A percentile compares a stretch with the other conserved stretches of the same genome.
phyloP scores from a whole-genome alignment of 2,113 vertebrate genomes.

The Anguilla rostrata region DNA sequence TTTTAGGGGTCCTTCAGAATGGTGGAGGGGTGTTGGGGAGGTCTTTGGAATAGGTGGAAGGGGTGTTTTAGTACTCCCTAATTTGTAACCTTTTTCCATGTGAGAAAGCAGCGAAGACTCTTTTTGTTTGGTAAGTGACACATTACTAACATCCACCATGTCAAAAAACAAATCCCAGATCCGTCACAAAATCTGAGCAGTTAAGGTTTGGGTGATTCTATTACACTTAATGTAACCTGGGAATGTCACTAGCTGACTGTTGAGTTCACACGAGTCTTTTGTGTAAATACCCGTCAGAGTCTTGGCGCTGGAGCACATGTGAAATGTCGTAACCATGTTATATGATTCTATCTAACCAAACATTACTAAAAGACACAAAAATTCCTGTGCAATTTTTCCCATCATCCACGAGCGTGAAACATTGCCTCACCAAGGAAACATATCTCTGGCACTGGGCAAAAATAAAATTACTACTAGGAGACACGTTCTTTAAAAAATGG shows the following conservation, averaged over 20 bases:
- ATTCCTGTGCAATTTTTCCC: conserved; percentile 58
- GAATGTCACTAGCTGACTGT: conserved; percentile 50
- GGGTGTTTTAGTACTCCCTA: background rate
- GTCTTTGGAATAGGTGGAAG: background rate
- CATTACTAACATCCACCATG: conserved; percentile 26
- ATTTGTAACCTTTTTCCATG: conserved; percentile 35
- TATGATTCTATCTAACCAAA: conserved; percentile 71
- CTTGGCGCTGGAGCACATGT: conserved; percentile 56
- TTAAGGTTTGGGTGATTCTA: conserved; percentile 50
- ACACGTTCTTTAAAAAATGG: conserved; percentile 16
- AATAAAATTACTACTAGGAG: conserved; percentile 44
- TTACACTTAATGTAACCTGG: conserved; percentile 68
- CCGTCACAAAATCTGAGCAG: background rate
- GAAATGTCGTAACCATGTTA: conserved; percentile 57
- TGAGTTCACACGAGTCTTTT: conserved; percentile 59
- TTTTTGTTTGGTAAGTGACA: conserved; percentile 29
- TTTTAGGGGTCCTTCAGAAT: background rate
- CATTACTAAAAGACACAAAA: conserved; percentile 60
- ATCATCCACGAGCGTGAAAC: conserved; percentile 46
- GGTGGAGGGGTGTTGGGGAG: background rate
- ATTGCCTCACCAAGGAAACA: conserved; percentile 49
- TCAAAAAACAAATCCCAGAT: background rate
- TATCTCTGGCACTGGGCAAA: conserved; percentile 60
- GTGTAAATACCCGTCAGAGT: conserved; percentile 66
- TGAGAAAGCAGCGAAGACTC: background rate